Evolutionary conservation across 2,888 invertebrate genomes (phyloP).

Genomic region (Drosophila formosana): DNA sequence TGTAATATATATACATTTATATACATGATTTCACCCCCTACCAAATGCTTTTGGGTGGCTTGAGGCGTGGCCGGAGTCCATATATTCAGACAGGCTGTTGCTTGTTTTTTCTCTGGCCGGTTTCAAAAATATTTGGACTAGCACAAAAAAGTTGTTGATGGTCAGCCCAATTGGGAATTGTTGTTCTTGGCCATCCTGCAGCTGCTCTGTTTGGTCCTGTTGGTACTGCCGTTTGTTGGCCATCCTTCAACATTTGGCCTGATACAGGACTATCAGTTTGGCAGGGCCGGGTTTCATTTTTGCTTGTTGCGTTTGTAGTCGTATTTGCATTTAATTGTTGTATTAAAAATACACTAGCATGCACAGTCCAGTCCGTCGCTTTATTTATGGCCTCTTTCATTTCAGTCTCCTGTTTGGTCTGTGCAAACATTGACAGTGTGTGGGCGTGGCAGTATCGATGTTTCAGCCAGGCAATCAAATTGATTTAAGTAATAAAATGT

Average conservation of each 20-base stretch:
- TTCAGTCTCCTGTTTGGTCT: conserved; percentile 16
- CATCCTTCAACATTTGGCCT: conserved; percentile 61
- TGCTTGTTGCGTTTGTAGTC: conserved; percentile 51
- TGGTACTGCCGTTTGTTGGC: conserved; percentile 17
- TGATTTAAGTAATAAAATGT: conserved; percentile 60
- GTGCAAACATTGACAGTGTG: conserved; percentile 58
- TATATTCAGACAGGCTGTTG: conserved; percentile 63
- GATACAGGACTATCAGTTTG: conserved; percentile 20
- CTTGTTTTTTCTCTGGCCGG: conserved; percentile 36
- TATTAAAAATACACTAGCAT: conserved; percentile 71
- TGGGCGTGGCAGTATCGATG: conserved; percentile 60
- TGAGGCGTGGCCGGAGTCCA: conserved; percentile 68
- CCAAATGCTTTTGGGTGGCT: conserved; percentile 27
- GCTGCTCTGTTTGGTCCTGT: conserved; percentile 28
- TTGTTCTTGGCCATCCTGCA: conserved; percentile 37
- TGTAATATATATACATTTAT: conserved; percentile 12
- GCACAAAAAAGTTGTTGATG: conserved; percentile 55
- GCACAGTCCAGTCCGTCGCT: conserved; percentile 19
- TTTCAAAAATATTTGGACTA: conserved; percentile 68
- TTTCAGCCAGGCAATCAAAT: conserved; percentile 37
- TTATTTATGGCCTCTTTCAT: conserved; percentile 46
- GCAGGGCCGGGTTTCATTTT: conserved; percentile 26
- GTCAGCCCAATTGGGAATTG: conserved; percentile 50
- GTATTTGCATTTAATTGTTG: conserved; percentile 79
- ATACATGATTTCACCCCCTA: conserved; percentile 14